These are phyloP conservation scores for Phenganax marumi DNA, from an alignment of 92 coral and sea anemone genomes.

Conservation along the genomic window DNA sequence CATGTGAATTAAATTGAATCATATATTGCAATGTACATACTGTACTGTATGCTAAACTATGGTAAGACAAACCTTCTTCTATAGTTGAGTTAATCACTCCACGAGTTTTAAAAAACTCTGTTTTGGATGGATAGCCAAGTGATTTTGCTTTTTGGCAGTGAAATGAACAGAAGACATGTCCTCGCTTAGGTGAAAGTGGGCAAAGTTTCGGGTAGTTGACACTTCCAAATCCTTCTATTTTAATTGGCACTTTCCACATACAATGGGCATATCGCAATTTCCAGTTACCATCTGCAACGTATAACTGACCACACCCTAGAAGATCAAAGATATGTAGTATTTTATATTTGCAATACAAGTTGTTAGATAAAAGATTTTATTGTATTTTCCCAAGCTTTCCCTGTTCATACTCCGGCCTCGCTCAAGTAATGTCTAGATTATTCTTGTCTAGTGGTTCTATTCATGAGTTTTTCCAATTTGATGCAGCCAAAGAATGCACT, in stretches of 20 bases:
- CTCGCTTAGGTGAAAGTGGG: slow-evolving; percentile 47
- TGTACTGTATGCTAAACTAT: no score
- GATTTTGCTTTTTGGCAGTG: slow-evolving; percentile 26
- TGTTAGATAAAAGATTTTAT: no score
- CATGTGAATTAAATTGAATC: no score
- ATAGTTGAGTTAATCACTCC: not conserved
- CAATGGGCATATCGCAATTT: slow-evolving; percentile 40
- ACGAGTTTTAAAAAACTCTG: not conserved
- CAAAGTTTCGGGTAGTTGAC: slow-evolving; percentile 52
- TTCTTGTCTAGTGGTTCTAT: no score
- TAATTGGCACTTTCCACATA: slow-evolving; percentile 56
- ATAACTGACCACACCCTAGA: slow-evolving; percentile 47
- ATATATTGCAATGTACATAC: no score
- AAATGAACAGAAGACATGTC: slow-evolving; percentile 35
- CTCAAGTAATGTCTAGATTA: no score
- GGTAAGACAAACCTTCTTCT: not conserved
- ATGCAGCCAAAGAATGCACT: no score
- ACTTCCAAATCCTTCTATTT: slow-evolving; percentile 26
- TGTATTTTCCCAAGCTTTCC: no score
- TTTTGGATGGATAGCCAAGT: slow-evolving; percentile 13
- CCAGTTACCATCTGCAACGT: slow-evolving; percentile 58
- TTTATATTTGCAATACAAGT: no score
- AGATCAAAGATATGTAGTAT: not conserved
- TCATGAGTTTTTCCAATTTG: no score
- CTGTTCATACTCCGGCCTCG: no score